Base-by-base conservation (phyloP, 1,140 invertebrate species). In the Aphelinus atriplicis region DNA sequence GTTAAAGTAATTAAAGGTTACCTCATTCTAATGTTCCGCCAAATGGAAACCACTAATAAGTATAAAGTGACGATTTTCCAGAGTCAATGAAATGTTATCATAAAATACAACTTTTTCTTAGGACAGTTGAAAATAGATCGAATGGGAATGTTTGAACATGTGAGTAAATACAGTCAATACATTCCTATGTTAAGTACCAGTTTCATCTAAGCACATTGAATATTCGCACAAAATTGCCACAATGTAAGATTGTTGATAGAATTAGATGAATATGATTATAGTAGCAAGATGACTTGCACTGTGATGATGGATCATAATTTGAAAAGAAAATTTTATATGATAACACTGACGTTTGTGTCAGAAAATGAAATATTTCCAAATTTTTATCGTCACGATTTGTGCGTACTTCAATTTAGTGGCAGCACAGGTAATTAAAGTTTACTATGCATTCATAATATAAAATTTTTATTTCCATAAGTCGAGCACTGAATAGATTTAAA, bases 101-200 rank as follows among this genome's bases (percentile, higher is more conserved):
- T 62, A 67, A 64, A 64, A 68, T 43, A 53, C 47, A 71, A 71
- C 46, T 76, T 68, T 67, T 76, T 76, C 62, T 67, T 9, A 68
- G 56, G 4, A 42, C 51, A 61, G 45, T 67, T 72, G 43, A 48
- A 50, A 50, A 71, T 57, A 58, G 42, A 47, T 6, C 50, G 48
- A 55, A 60, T 53, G 45, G 50, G 51, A 70, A 73, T 69, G 69
- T 65, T 78, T 76, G 67, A 65, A 47, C 9, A 72, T 55, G 50
- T 76, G 51, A 71, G 53, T 76, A 69, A 57, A 50, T 53, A 45
- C 62, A 76, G 53, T 66, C 46, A 63, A 71, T 76, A 76, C 75
- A 76, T 76, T 76, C 75, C 69, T 76, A 72, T 76, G 67, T 63
- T 53, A 61, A 71, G 64, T 76, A 76, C 69, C 75, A 61, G 62